Conservation (phyloP, 2,888 invertebrate species). For the Eupithecia insigniata region DNA sequence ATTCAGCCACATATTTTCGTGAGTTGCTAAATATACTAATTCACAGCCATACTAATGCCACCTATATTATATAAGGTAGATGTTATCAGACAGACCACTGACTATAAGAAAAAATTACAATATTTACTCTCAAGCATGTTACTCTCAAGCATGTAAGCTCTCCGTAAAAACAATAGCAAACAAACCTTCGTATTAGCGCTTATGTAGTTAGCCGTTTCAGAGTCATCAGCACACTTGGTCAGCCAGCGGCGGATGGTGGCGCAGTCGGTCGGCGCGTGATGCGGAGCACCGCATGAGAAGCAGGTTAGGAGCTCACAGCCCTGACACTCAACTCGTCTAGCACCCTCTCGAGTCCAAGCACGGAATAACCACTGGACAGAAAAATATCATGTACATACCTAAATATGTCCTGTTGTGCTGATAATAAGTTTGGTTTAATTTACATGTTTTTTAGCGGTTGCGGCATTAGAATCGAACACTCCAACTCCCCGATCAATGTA, state of each 20-base stretch:
- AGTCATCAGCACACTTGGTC: conserved; percentile 99
- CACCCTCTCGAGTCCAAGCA: conserved; percentile 91
- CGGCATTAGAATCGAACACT: too few species aligned
- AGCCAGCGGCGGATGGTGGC: conserved; percentile 97
- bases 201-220: conserved; percentile 99
- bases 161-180: not conserved
- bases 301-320: conserved; percentile 96
- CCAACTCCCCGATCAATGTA: too few species aligned
- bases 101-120: not conserved
- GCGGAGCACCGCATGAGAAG: conserved; percentile 97
- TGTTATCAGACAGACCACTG: too few species aligned
- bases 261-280: conserved; percentile 99
- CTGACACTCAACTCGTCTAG: conserved; percentile 91
- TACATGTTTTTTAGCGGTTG: too few species aligned
- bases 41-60: not conserved
- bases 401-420: not conserved
- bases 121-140: too few species aligned
- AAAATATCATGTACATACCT: not conserved
- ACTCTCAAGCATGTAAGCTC: too few species aligned
- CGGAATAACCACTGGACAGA: conserved; percentile 88
- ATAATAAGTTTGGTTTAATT: too few species aligned
- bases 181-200: conserved; percentile 96
- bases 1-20: too few species aligned
- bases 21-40: too few species aligned
- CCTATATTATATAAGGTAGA: too few species aligned